Conservation (phyloP, 2,888 invertebrate genomes). For the Parelbella ahira region DNA sequence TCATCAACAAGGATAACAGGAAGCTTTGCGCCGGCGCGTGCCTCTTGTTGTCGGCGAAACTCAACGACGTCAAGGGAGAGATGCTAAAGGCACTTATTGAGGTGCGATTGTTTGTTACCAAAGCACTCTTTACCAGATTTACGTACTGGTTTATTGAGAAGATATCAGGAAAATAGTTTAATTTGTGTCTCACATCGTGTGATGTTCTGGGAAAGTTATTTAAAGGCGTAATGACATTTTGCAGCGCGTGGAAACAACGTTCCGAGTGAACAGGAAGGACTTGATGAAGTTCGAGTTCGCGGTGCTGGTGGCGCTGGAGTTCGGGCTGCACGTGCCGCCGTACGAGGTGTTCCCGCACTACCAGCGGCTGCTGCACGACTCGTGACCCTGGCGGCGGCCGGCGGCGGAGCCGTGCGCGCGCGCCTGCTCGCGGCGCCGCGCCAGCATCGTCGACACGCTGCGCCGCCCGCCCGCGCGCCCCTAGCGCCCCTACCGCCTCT, state of each 20-base stretch:
- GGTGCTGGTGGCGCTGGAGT: constrained; percentile 95
- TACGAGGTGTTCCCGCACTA: constrained; percentile 97
- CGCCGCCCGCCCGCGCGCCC: too few species aligned
- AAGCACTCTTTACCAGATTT: too few species aligned
- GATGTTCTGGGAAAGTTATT: too few species aligned
- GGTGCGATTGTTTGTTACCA: too few species aligned
- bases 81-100: constrained; percentile 92
- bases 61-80: constrained; percentile 97
- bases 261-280: constrained; percentile 94
- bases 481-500: too few species aligned
- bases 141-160: too few species aligned
- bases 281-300: constrained; percentile 95
- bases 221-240: not conserved
- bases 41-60: constrained; percentile 95
- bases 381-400: constrained; percentile 83
- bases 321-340: constrained; percentile 94
- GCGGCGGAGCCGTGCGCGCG: constrained; percentile 45
- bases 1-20: constrained; percentile 96
- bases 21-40: constrained; percentile 98
- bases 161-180: too few species aligned
- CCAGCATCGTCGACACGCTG: constrained; percentile 60
- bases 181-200: too few species aligned
- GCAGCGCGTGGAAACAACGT: constrained; percentile 94
- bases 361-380: constrained; percentile 95
- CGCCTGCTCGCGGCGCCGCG: constrained; percentile 47